A percentile compares a stretch with the other conserved stretches of the same genome.
phyloP scores from a whole-genome alignment of 1,140 invertebrate genomes.

The Mycetomoellerius zeteki region DNA sequence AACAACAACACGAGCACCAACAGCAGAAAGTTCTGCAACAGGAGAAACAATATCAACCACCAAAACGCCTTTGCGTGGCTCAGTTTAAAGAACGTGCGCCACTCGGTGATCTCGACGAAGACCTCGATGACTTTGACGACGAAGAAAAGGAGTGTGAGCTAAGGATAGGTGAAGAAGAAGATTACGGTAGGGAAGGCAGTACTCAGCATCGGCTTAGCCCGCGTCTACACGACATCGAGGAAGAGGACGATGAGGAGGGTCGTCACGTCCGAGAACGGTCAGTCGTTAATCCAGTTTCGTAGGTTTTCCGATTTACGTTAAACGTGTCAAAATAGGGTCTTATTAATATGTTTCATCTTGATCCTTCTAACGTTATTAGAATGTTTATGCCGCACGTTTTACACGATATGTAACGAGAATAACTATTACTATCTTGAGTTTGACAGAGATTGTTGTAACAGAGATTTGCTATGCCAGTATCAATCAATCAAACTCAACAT shows the following conservation, averaged over 20 bases:
- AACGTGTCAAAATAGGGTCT: neutral
- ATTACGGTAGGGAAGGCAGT: conserved; percentile 77
- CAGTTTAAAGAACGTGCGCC: conserved; percentile 73
- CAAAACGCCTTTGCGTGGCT: conserved; percentile 27
- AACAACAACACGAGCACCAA: conserved; percentile 49
- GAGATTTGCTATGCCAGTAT: neutral
- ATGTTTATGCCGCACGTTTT: conserved; percentile 13
- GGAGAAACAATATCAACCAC: conserved; percentile 54
- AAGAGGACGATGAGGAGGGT: conserved; percentile 87
- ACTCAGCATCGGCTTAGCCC: conserved; percentile 85
- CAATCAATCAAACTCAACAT: neutral
- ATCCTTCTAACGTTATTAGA: neutral
- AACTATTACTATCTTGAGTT: neutral
- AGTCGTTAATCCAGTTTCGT: conserved; percentile 68
- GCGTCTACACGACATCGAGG: conserved; percentile 87
- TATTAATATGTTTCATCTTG: neutral
- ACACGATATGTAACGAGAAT: neutral
- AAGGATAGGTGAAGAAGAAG: conserved; percentile 74
- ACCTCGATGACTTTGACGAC: conserved; percentile 73
- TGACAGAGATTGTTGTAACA: neutral
- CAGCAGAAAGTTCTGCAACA: conserved; percentile 57
- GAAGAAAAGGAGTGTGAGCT: conserved; percentile 62
- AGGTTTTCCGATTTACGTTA: conserved; percentile 8
- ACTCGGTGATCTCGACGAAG: conserved; percentile 81
- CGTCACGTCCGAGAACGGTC: conserved; percentile 84